Base-by-base conservation (phyloP, 2,888 invertebrate genomes). In the Hydropsyche betteni region DNA sequence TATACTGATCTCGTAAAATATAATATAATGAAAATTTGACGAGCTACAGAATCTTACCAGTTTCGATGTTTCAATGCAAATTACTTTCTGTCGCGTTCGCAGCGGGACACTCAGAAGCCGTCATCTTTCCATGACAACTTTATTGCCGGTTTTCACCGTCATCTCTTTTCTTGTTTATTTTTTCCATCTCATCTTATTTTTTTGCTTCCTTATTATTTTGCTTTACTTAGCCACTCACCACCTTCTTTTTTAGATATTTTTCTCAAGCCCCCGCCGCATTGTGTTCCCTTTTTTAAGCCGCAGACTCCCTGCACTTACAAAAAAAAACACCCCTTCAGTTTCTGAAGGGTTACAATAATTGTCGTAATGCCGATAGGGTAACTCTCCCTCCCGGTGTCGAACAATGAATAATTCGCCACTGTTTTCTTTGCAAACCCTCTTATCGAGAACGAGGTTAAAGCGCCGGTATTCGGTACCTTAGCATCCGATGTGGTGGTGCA, bases 101-200 rank as follows among this genome's bases (percentile, higher is more conserved):
- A 71, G 75, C 75, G 77, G 74, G 74, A 36, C 64, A 76, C 69
- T 74, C 53, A 74, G 58, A 16, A 24, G 16, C 61, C 72, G 72
- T 71, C 74, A 75, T 76, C 69, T 76, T 74, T 76, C 69, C 36
- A 55, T 79, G 79, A 79, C 79, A 79, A 77, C 69, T 79, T 79
- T 78, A 79, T 79, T 79, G 79, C 75, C 74, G 77, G 78, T 75
- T 76, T 77, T 79, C 79, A 77, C 51, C 33, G 51, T 52, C 74
- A 12, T 61, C 52, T 16, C 36, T 38, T n/a, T 33, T 38, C 5
- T 69, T 34, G 44, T n/a, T 51, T 38, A 10, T 69, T 69, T 64
- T 33, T 64, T 64, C 16, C 16, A 55, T 55, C n/a, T 55, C 16
- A 6, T 14, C 1, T 14, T 55, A 55, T 55, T 14, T 55, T 12